Evolutionary conservation across 92 coral and sea anemone species (phyloP), one percentile per base, ranked within the genome.

Genomic region (Epizoanthus stellaris): DNA sequence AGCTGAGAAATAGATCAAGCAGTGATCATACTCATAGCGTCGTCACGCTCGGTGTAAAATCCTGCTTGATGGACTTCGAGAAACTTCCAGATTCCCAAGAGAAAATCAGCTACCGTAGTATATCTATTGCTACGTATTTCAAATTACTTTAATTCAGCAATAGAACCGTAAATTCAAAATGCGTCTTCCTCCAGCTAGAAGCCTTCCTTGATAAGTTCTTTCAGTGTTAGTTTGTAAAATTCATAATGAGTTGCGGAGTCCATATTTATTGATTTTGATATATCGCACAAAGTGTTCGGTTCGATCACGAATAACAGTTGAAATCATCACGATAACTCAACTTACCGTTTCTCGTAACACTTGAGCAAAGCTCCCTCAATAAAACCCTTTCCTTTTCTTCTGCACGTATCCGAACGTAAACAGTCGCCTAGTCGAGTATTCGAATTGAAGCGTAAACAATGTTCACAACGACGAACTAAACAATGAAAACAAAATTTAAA

Each of bases 401-500:
- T 52, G 13, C 42, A 23, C 57, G 73, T 36, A 38, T 36, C 52
- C n/a, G 23, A 68, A 19, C 45, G 59, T 14, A 23, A 61, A 79
- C 59, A 79, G 71, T 20, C 72, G 9, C 72, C 56, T 17, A 42
- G 10, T 61, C 21, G 71, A 79, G 72, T 59, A 79, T 40, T 20
- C 72, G 61, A 13, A 30, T 70, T 25, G 40, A 47, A 79, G 72
- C 71, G 69, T 30, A 61, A 52, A 52, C 56, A 52, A 52, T 52
- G 56, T 52, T 52, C 67, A 79, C 61, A 79, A 14, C 83, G 60
- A 61, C 70, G 67, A 63, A 21, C 64, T 79, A 79, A 63, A 79
- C 83, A 79, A 79, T n/a, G 83, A 79, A 79, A 79, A 17, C 45
- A 63, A 1, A 63, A 79, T 79, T 79, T 79, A 71, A 79, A 79